Evolutionary conservation across 64 coral and sea anemone species (phyloP).

Genomic region (Stylophora pistillata): DNA sequence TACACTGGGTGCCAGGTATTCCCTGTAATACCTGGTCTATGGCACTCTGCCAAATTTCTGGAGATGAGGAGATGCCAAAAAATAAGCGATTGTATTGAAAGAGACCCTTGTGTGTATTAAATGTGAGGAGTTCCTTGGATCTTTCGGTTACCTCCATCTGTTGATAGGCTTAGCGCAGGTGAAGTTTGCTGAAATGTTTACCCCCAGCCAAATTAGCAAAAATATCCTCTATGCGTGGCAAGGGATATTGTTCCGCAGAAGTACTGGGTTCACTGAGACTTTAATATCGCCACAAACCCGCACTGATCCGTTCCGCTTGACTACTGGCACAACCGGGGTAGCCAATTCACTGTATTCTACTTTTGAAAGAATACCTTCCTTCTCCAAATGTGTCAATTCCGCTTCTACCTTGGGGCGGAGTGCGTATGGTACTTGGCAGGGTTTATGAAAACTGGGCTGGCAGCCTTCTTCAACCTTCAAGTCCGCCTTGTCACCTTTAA

Average conservation of each 20-base stretch:
- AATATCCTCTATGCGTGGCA: slow-evolving; percentile 48
- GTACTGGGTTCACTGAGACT: slow-evolving; percentile 44
- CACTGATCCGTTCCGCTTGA: slow-evolving; percentile 43
- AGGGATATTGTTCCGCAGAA: slow-evolving; percentile 53
- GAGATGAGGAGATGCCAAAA: slow-evolving; percentile 7
- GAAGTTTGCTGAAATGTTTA: slow-evolving; percentile 30
- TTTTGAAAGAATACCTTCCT: slow-evolving; percentile 48
- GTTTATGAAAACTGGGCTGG: slow-evolving; percentile 46
- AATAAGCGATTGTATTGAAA: slow-evolving; percentile 33
- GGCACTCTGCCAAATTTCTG: slow-evolving; percentile 38
- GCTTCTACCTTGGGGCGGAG: slow-evolving; percentile 56
- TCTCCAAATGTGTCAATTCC: slow-evolving; percentile 45
- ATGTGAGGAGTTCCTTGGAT: slow-evolving; percentile 35
- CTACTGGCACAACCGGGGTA: slow-evolving; percentile 42
- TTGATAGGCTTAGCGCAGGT: slow-evolving; percentile 42
- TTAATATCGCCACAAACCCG: slow-evolving; percentile 61
- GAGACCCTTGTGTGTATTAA: slow-evolving; percentile 39
- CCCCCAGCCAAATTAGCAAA: slow-evolving; percentile 38
- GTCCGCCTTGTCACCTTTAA: slow-evolving; percentile 55
- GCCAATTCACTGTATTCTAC: slow-evolving; percentile 64
- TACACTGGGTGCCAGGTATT: slow-evolving; percentile 32
- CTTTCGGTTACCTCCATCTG: slow-evolving; percentile 47
- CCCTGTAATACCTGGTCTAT: slow-evolving; percentile 33
- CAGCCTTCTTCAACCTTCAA: slow-evolving; percentile 55
- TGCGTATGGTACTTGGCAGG: slow-evolving; percentile 48